phyloP scores from a whole-genome alignment of 2,797 vertebrate genomes.

The Hippopotamyrus pictus region DNA sequence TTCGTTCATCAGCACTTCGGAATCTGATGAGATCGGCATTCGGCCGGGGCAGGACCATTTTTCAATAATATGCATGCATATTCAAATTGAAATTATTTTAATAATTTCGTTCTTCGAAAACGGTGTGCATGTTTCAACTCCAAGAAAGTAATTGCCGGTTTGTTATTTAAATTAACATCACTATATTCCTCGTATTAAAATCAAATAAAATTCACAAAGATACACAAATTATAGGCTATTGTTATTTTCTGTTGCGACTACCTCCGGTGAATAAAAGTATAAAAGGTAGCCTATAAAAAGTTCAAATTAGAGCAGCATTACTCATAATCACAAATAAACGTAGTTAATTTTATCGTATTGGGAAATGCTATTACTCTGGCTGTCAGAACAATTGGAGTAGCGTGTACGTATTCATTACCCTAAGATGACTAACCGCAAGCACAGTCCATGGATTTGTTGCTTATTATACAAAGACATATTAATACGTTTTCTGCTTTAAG shows the following conservation, averaged over 20 bases:
- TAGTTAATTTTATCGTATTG: not conserved
- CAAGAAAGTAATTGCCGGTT: not conserved
- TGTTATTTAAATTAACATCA: not conserved
- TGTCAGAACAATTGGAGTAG: not conserved
- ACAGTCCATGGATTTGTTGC: slow-evolving; percentile 65
- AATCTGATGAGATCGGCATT: slow-evolving; percentile 48
- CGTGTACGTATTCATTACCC: not conserved
- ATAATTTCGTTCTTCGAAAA: not conserved
- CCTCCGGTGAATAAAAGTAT: not conserved
- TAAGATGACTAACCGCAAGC: not conserved
- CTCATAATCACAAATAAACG: not conserved
- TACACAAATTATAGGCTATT: not conserved
- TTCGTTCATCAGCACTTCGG: slow-evolving; percentile 38
- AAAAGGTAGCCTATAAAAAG: not conserved
- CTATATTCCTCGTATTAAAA: not conserved
- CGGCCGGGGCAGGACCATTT: slow-evolving; percentile 51
- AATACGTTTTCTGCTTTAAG: slow-evolving; percentile 50
- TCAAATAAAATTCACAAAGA: not conserved
- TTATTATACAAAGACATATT: slow-evolving; percentile 55
- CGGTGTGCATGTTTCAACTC: not conserved
- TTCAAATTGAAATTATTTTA: not conserved
- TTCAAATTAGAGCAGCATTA: not conserved
- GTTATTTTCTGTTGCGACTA: not conserved
- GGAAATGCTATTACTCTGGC: not conserved
- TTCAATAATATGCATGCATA: not conserved